These are phyloP conservation scores for Xenopus laevis DNA, from an alignment of 2,113 vertebrate genomes.

Conservation along the genomic window DNA sequence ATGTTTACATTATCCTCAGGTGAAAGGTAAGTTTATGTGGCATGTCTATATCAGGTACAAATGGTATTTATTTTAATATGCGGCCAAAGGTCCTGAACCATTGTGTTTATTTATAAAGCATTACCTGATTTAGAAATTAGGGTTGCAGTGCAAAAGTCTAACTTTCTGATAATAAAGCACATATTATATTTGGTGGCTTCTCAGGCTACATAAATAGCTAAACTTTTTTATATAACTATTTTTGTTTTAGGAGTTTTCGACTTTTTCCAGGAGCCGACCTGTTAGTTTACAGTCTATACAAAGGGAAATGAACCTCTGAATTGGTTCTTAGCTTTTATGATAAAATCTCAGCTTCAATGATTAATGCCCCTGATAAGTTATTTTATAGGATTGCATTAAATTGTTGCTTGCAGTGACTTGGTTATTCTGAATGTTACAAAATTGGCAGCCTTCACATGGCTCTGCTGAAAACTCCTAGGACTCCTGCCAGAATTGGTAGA, in stretches of 20 bases:
- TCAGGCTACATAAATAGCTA: background rate
- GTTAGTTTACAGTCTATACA: too few species aligned
- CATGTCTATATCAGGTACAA: background rate
- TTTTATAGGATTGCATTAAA: too few species aligned
- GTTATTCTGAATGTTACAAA: too few species aligned
- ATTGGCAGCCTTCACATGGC: too few species aligned
- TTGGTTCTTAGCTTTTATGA: too few species aligned
- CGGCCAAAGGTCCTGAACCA: slow-evolving; percentile 33
- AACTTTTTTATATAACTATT: slow-evolving; percentile 2
- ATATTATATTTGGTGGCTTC: background rate
- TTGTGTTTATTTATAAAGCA: slow-evolving; percentile 32
- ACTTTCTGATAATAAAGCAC: slow-evolving; percentile 8
- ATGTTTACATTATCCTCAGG: slow-evolving; percentile 27
- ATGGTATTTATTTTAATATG: slow-evolving; percentile 3
- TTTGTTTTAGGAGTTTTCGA: background rate
- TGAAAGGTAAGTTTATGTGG: background rate
- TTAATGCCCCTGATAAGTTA: too few species aligned
- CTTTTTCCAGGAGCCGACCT: too few species aligned
- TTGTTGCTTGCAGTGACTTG: too few species aligned
- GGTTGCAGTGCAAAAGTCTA: background rate
- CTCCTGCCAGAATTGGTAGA: too few species aligned
- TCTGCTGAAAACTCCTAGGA: too few species aligned
- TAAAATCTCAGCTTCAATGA: too few species aligned
- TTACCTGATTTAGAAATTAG: slow-evolving; percentile 1
- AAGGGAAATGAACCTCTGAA: too few species aligned